Evolutionary conservation across 2,113 vertebrate species (phyloP).

Genomic region (Sapayoa aenigma): DNA sequence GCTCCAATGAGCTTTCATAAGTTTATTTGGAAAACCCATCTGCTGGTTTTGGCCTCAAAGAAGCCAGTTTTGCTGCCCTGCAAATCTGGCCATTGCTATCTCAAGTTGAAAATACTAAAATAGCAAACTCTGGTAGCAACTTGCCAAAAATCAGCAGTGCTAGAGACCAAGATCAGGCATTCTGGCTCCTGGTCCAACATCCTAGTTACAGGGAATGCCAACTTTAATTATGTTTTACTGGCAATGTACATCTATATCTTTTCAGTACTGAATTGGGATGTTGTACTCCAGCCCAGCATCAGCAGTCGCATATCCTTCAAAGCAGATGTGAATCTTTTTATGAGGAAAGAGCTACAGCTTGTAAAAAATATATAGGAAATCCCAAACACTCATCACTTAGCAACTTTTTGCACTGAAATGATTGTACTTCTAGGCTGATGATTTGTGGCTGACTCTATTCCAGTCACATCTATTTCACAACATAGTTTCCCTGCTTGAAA

Average conservation of each 20-base stretch:
- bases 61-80: slow-evolving; percentile 17
- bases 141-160: slow-evolving; percentile 29
- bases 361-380: slow-evolving; percentile 45
- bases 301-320: neutral
- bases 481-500: neutral
- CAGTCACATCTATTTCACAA: neutral
- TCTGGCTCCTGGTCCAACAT: neutral
- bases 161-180: slow-evolving; percentile 11
- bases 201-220: slow-evolving; percentile 11
- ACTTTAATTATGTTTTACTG: slow-evolving; percentile 47
- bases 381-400: neutral
- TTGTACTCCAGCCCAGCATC: neutral
- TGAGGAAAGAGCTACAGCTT: slow-evolving; percentile 2
- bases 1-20: neutral
- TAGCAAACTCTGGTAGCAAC: neutral
- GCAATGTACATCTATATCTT: neutral
- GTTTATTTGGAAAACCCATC: slow-evolving; percentile 46
- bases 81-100: neutral
- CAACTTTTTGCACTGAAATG: neutral
- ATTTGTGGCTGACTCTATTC: neutral
- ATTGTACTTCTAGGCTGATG: neutral
- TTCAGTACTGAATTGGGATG: neutral
- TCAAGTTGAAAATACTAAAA: neutral
- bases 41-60: slow-evolving; percentile 25
- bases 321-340: slow-evolving; percentile 36